phyloP scores from a whole-genome alignment of 2,888 invertebrate species.

The Erannis defoliaria region DNA sequence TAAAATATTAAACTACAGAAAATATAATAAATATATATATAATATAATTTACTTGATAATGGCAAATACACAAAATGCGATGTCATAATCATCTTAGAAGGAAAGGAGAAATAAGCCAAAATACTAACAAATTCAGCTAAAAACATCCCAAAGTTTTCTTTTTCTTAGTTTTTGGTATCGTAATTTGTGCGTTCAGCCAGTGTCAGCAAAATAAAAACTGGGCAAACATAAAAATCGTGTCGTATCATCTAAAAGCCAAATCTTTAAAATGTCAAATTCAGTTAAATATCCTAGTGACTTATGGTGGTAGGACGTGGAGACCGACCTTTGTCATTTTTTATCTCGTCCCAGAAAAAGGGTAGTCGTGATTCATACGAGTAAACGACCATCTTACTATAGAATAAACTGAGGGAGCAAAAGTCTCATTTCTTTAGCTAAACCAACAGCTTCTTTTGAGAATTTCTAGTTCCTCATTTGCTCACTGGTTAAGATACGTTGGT shows the following conservation, averaged over 20 bases:
- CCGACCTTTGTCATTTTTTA: slow-evolving; percentile 32
- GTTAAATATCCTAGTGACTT: slow-evolving; percentile 41
- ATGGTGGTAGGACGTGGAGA: slow-evolving; percentile 27
- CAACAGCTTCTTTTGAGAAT: background rate
- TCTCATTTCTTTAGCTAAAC: background rate
- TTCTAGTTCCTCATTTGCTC: background rate
- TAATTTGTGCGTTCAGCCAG: too few relatives aligned
- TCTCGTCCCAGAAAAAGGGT: slow-evolving; percentile 30
- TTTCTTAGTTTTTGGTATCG: too few relatives aligned
- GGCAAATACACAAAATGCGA: too few relatives aligned
- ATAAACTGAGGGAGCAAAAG: background rate
- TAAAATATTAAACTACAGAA: too few relatives aligned
- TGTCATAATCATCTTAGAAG: too few relatives aligned
- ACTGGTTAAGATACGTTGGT: background rate
- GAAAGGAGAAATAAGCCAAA: too few relatives aligned
- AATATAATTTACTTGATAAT: too few relatives aligned
- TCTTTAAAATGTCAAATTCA: slow-evolving; percentile 41
- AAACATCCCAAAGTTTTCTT: too few relatives aligned
- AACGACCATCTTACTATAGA: background rate
- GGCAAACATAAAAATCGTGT: slow-evolving; percentile 2
- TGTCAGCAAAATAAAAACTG: too few relatives aligned
- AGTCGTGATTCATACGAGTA: slow-evolving; percentile 30
- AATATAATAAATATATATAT: too few relatives aligned
- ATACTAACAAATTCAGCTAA: too few relatives aligned
- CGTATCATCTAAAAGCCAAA: slow-evolving; percentile 4